A percentile compares a stretch with the other conserved stretches of the same genome.
Evolutionary conservation across 2,888 invertebrate species (phyloP).

Genomic region (Gastrophysa polygoni): DNA sequence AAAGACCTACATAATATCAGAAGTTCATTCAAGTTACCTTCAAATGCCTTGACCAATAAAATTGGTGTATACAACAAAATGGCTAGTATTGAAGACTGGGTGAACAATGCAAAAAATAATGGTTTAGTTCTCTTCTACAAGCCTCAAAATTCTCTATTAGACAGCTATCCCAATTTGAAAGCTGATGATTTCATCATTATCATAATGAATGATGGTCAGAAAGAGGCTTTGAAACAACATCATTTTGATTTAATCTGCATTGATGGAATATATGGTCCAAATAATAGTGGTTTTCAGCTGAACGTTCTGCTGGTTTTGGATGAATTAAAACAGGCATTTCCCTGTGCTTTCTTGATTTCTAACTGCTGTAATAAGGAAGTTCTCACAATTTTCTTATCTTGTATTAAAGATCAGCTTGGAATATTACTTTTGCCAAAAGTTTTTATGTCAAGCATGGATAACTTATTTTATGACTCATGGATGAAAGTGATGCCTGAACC

Average conservation of each 20-base stretch:
- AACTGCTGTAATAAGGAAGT: not conserved
- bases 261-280: conserved; percentile 37
- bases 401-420: not conserved
- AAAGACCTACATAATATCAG: conserved; percentile 7
- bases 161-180: not conserved
- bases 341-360: conserved; percentile 6
- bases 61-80: not conserved
- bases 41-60: not conserved
- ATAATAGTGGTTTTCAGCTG: not conserved
- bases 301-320: not conserved
- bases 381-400: conserved; percentile 3
- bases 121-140: not conserved
- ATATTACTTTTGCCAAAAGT: not conserved
- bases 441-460: not conserved
- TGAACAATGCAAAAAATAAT: not conserved
- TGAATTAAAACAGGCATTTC: conserved; percentile 7
- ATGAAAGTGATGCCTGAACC: not conserved
- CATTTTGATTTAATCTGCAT: conserved; percentile 15
- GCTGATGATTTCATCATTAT: not conserved
- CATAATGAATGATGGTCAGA: not conserved
- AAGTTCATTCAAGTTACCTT: not conserved
- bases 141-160: not conserved
- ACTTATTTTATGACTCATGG: conserved; percentile 5
- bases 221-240: not conserved
- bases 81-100: not conserved